Percentiles rank a stretch among this genome's conserved stretches.
Conservation (phyloP, 2,888 invertebrate genomes). For the Allolobophora icterica region DNA sequence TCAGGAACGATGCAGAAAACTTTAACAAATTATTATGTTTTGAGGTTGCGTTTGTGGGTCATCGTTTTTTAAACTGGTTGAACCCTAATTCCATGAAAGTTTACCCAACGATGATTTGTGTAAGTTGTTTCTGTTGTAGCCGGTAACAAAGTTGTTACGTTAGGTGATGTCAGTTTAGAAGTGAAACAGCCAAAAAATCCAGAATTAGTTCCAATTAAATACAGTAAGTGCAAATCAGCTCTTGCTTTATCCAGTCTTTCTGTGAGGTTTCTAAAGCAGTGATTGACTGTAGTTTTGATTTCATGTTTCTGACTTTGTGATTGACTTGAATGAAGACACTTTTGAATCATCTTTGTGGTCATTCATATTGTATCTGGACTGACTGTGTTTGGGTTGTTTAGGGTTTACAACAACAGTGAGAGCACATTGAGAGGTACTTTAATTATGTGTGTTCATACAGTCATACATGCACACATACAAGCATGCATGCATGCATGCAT, state of each 20-base stretch:
- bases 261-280: neutral
- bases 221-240: constrained; percentile 72
- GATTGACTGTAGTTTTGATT: too few species aligned
- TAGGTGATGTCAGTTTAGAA: constrained; percentile 59
- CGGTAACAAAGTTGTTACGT: constrained; percentile 48
- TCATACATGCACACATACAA: too few species aligned
- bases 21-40: neutral
- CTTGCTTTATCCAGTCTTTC: neutral
- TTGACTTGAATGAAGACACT: too few species aligned
- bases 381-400: too few species aligned
- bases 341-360: too few species aligned
- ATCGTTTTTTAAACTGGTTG: neutral
- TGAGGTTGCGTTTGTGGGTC: neutral
- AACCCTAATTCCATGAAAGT: neutral
- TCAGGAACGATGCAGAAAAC: neutral
- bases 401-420: too few species aligned
- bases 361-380: too few species aligned
- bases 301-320: neutral
- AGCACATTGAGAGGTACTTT: too few species aligned
- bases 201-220: constrained; percentile 84
- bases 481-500: too few species aligned
- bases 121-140: neutral
- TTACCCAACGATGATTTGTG: neutral
- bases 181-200: constrained; percentile 71
- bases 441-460: too few species aligned